These are phyloP conservation scores for Festucalex cinctus DNA, from an alignment of 2,113 vertebrate species.

Conservation along the genomic window DNA sequence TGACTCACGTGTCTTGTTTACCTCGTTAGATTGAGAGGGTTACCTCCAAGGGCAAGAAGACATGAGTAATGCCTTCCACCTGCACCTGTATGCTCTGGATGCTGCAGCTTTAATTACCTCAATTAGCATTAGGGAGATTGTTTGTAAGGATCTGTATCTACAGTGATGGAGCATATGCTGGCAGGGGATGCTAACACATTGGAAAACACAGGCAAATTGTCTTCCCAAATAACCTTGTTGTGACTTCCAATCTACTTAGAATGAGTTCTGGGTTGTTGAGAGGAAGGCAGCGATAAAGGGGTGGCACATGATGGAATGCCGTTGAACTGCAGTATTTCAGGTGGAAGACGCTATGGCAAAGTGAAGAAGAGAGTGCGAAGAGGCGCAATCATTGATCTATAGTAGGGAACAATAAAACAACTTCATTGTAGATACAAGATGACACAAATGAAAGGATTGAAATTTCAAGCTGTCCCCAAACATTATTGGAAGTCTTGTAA, in stretches of 20 bases:
- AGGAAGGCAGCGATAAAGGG: slow-evolving; percentile 52
- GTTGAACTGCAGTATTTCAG: slow-evolving; percentile 35
- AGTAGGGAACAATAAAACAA: slow-evolving; percentile 34
- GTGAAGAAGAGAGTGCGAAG: slow-evolving; percentile 8
- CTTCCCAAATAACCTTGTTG: slow-evolving; percentile 62
- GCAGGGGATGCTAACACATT: slow-evolving; percentile 64
- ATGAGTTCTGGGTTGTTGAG: slow-evolving; percentile 51
- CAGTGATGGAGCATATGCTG: slow-evolving; percentile 67
- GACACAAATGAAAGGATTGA: slow-evolving; percentile 36
- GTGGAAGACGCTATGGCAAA: slow-evolving; percentile 27
- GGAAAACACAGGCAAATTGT: slow-evolving; percentile 69
- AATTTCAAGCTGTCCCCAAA: slow-evolving; percentile 27
- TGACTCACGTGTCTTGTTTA: slow-evolving; percentile 69
- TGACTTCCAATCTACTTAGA: slow-evolving; percentile 56
- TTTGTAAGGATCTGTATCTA: slow-evolving; percentile 71
- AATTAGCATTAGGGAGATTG: slow-evolving; percentile 78
- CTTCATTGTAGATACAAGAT: slow-evolving; percentile 45
- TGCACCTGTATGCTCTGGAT: slow-evolving; percentile 74
- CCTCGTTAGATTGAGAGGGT: slow-evolving; percentile 68
- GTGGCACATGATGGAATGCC: slow-evolving; percentile 56
- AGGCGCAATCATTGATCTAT: slow-evolving; percentile 49
- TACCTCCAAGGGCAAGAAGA: slow-evolving; percentile 71
- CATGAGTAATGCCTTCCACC: slow-evolving; percentile 74
- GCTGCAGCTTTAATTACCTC: slow-evolving; percentile 73
- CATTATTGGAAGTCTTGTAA: slow-evolving; percentile 50